phyloP scores from a whole-genome alignment of 2,113 vertebrate species.

The Xiphophorus hellerii region DNA sequence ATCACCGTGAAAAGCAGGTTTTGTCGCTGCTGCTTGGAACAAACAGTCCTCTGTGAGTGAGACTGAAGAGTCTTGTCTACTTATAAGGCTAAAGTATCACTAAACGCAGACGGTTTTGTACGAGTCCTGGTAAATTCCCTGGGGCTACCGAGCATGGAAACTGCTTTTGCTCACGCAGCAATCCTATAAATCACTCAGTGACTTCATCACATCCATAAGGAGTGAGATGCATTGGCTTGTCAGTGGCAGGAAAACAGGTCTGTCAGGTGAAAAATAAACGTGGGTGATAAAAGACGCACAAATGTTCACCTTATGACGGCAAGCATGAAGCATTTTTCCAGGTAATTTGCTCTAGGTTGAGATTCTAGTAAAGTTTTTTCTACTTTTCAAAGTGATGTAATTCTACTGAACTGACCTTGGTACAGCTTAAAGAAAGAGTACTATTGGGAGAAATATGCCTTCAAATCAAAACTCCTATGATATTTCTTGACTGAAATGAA shows the following conservation, averaged over 20 bases:
- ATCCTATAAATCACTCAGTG: conserved; percentile 54
- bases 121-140: conserved; percentile 23
- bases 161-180: conserved; percentile 51
- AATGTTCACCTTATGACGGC: conserved; percentile 17
- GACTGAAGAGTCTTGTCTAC: neutral
- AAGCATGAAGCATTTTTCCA: neutral
- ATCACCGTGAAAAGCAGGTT: conserved; percentile 36
- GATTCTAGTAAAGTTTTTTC: neutral
- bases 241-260: conserved; percentile 46
- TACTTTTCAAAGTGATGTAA: too few relatives aligned
- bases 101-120: conserved; percentile 30
- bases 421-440: neutral
- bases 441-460: neutral
- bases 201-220: conserved; percentile 52
- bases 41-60: conserved; percentile 56
- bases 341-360: neutral
- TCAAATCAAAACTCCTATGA: neutral
- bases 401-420: too few relatives aligned
- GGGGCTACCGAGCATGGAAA: conserved; percentile 39
- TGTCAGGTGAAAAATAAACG: conserved; percentile 52
- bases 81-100: conserved; percentile 21
- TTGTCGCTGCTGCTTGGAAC: conserved; percentile 42
- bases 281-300: conserved; percentile 45
- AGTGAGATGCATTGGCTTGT: conserved; percentile 53
- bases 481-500: neutral